Evolutionary conservation across 2,888 invertebrate species (phyloP), one percentile per base, ranked within the genome.

Genomic region (Acleris cristana): DNA sequence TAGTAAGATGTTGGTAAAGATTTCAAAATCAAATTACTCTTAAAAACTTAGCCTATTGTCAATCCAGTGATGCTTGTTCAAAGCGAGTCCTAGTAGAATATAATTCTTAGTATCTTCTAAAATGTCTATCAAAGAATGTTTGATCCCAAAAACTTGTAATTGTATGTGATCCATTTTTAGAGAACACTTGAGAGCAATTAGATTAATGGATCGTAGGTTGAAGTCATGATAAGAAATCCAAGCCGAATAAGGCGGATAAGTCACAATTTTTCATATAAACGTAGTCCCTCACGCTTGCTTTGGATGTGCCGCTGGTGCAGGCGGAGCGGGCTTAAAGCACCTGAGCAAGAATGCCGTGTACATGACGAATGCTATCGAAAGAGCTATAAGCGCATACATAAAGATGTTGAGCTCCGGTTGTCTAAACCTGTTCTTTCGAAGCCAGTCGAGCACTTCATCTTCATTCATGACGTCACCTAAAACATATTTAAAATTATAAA

Each of bases 391-490:
- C 60, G 97, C 97, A 86, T 98, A 98, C 98, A 98, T 98, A 87
- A 98, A 98, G 75, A 98, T 95, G 84, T 98, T 98, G 53, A 98
- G 89, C 86, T 98, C 98, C 0, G 98, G 98, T 81, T 98, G 98
- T 60, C 98, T 95, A 93, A 97, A 98, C 75, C 98, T 95, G 86
- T 98, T 98, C 90, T 98, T 98, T 76, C 97, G 95, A 73, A 98
- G 92, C 98, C 98, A 98, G 78, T 98, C 98, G 72, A 98, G 90
- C 19, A 98, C 98, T 84, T 97, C 97, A 7, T 95, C 95, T 87
- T 98, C 98, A 59, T 95, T 95, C 85, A 96, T 94, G 70, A 98
- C 88, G 78, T 98, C 97, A 76, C 98, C 97, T 97, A 86, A n/a
- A 85, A 84, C 55, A 66, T 71, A 64, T 19, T 19, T 6, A 55